These are phyloP conservation scores for Passer domesticus DNA, from an alignment of 2,113 vertebrate genomes.

Conservation along the genomic window DNA sequence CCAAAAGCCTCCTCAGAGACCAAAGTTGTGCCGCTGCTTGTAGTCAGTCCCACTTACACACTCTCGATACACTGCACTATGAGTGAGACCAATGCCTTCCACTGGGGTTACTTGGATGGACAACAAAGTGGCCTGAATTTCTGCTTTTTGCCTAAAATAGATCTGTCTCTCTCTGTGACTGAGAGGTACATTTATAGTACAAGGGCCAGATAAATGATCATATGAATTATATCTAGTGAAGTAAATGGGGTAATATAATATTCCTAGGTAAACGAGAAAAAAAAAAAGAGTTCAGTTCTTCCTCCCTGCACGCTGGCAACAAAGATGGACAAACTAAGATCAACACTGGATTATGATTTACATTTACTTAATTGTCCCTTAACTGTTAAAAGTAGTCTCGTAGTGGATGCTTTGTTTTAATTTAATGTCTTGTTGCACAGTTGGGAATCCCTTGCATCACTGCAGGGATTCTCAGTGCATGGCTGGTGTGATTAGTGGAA, in stretches of 20 bases:
- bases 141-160: neutral
- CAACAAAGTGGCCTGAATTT: neutral
- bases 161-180: neutral
- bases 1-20: neutral
- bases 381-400: neutral
- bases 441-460: neutral
- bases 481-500: neutral
- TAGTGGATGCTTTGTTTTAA: neutral
- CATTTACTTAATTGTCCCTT: neutral
- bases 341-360: neutral
- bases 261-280: neutral
- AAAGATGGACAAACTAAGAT: neutral
- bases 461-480: neutral
- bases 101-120: neutral
- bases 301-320: accelerated
- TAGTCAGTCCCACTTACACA: too few relatives aligned
- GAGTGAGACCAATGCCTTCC: neutral
- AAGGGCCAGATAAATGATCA: neutral
- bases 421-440: neutral
- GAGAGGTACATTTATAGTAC: neutral
- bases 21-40: neutral
- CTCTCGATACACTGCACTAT: neutral
- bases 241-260: neutral
- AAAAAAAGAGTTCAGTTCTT: neutral
- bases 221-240: neutral